Percentiles rank a stretch among this genome's conserved stretches.
phyloP scores from a whole-genome alignment of 1,140 invertebrate species.

The Sycophila sp. region DNA sequence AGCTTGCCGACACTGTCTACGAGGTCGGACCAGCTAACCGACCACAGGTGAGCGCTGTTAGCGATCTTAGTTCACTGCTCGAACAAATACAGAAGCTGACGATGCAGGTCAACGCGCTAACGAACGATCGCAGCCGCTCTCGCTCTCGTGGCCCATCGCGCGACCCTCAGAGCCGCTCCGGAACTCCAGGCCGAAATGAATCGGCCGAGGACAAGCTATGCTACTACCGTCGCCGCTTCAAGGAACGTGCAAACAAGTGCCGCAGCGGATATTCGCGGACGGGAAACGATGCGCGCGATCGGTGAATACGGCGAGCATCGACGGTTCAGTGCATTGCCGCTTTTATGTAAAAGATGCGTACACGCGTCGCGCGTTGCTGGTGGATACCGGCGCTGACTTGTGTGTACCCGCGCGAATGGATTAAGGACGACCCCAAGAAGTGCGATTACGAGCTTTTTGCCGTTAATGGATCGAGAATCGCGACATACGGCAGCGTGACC shows the following conservation, averaged over 20 bases:
- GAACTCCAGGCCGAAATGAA: neutral
- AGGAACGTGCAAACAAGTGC: neutral
- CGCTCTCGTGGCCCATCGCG: no score
- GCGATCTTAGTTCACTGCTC: neutral
- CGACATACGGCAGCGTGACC: constrained; percentile 37
- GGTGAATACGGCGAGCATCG: constrained; percentile 34
- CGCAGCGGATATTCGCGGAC: neutral
- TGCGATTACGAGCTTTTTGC: constrained; percentile 35
- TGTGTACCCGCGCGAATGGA: neutral
- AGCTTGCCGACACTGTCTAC: neutral
- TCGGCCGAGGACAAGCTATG: neutral
- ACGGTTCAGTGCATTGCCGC: constrained; percentile 28
- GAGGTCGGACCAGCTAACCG: constrained; percentile 6
- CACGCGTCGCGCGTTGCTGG: neutral
- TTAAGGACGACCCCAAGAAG: neutral
- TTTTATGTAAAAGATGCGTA: constrained; percentile 40
- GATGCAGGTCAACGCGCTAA: neutral
- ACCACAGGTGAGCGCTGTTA: neutral
- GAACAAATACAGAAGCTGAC: neutral
- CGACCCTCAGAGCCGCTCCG: neutral
- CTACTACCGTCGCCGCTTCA: neutral
- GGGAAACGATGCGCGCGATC: neutral
- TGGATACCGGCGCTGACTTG: constrained; percentile 40
- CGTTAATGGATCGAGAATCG: constrained; percentile 42
- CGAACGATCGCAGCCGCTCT: neutral